Conservation (phyloP, 2,888 invertebrate species). For the Luperina testacea region DNA sequence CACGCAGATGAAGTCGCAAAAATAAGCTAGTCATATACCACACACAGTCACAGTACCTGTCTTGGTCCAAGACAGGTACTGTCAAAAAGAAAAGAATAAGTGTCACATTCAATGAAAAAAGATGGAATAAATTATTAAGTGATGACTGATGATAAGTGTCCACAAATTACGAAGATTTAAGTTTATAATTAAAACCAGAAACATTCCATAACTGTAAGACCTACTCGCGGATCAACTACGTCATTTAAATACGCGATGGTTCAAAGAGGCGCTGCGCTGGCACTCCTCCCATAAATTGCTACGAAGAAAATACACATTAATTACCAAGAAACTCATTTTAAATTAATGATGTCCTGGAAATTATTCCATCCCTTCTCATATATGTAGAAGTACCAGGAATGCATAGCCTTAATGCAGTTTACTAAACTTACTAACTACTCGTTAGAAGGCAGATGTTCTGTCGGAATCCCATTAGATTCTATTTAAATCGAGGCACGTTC, state of each 20-base stretch:
- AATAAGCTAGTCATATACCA: not conserved
- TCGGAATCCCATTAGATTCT: constrained; percentile 24
- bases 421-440: constrained; percentile 9
- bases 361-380: constrained; percentile 10
- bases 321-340: constrained; percentile 29
- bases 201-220: constrained; percentile 21
- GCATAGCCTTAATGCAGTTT: constrained; percentile 27
- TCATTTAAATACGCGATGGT: constrained; percentile 24
- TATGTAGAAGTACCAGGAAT: constrained; percentile 30
- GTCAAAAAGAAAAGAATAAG: not conserved
- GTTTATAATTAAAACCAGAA: constrained; percentile 5
- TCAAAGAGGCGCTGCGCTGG: constrained; percentile 42
- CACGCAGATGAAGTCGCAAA: not conserved
- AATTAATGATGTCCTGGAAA: constrained; percentile 30
- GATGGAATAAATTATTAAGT: too few relatives aligned
- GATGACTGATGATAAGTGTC: not conserved
- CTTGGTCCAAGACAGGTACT: not conserved
- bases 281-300: constrained; percentile 30
- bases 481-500: constrained; percentile 17
- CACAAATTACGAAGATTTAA: not conserved
- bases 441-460: constrained; percentile 26
- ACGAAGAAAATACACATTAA: constrained; percentile 39
- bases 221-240: constrained; percentile 1
- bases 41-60: too few relatives aligned
- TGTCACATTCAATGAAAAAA: not conserved